These are phyloP conservation scores for Carterocephalus palaemon DNA, from an alignment of 2,888 invertebrate species.

Conservation along the genomic window DNA sequence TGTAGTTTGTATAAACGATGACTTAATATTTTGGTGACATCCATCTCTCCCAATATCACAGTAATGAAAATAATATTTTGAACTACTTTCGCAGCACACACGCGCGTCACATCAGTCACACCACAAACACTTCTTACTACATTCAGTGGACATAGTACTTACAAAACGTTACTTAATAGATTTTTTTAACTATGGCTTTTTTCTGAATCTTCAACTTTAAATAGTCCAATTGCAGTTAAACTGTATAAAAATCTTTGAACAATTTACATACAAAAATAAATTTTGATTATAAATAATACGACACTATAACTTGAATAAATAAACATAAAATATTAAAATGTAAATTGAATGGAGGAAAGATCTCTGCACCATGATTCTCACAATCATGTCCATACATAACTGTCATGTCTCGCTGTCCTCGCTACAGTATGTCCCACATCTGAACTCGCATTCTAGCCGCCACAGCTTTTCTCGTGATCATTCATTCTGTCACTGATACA, in stretches of 20 bases:
- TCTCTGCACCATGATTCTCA: slow-evolving; percentile 11
- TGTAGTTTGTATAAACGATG: slow-evolving; percentile 38
- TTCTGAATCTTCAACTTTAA: too few relatives aligned
- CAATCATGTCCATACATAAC: slow-evolving; percentile 29
- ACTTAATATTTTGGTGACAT: slow-evolving; percentile 46
- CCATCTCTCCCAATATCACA: slow-evolving; percentile 68
- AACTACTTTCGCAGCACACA: slow-evolving; percentile 47
- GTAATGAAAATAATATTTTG: slow-evolving; percentile 64
- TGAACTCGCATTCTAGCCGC: slow-evolving; percentile 25
- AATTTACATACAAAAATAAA: slow-evolving; percentile 36
- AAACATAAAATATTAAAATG: slow-evolving; percentile 39
- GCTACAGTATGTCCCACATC: slow-evolving; percentile 25
- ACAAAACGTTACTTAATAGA: slow-evolving; percentile 7
- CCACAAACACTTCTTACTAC: slow-evolving; percentile 38
- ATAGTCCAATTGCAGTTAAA: slow-evolving; percentile 6
- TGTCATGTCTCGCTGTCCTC: slow-evolving; percentile 31
- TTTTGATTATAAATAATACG: slow-evolving; percentile 35
- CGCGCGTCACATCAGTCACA: slow-evolving; percentile 46
- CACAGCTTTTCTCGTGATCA: slow-evolving; percentile 24
- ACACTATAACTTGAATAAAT: slow-evolving; percentile 42
- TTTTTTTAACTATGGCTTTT: slow-evolving; percentile 19
- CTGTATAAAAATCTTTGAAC: too few relatives aligned
- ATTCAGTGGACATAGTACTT: too few relatives aligned
- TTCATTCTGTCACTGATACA: slow-evolving; percentile 50
- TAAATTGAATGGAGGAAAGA: slow-evolving; percentile 34